Percentiles rank a stretch among this genome's conserved stretches.
Evolutionary conservation across 2,797 vertebrate genomes (phyloP).

Genomic region (Oryzias sinensis): DNA sequence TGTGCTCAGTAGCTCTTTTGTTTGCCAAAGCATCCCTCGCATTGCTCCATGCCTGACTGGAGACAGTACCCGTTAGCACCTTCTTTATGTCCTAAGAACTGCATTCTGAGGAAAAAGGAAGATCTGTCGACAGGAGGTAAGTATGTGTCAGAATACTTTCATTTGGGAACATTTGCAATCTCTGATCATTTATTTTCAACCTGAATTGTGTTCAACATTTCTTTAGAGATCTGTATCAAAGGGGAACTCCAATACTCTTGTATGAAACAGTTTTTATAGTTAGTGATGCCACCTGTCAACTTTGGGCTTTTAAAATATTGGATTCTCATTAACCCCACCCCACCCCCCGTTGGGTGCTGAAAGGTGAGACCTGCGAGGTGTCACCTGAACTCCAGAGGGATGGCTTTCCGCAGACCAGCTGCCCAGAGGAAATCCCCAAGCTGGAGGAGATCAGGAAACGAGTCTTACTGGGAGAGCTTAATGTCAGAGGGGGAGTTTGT

Average conservation of each 20-base stretch:
- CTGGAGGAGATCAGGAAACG: slow-evolving; percentile 72
- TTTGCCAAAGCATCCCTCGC: slow-evolving; percentile 66
- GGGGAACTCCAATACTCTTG: slow-evolving; percentile 25
- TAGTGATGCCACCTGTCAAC: no score
- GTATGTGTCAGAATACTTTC: neutral
- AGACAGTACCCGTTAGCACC: slow-evolving; percentile 72
- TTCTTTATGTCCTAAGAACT: slow-evolving; percentile 42
- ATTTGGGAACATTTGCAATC: slow-evolving; percentile 1
- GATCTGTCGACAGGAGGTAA: slow-evolving; percentile 34
- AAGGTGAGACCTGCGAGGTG: slow-evolving; percentile 57
- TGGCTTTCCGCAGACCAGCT: slow-evolving; percentile 63
- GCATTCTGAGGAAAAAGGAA: slow-evolving; percentile 18
- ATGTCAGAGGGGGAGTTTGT: slow-evolving; percentile 39
- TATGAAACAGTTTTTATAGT: no score
- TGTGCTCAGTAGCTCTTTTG: slow-evolving; percentile 77
- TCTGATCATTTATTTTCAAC: neutral
- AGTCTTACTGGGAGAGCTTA: slow-evolving; percentile 62
- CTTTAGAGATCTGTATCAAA: slow-evolving; percentile 21
- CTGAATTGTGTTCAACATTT: slow-evolving; percentile 9
- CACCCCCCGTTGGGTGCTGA: slow-evolving; percentile 45
- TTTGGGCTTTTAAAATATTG: slow-evolving; percentile 9
- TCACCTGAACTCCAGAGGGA: slow-evolving; percentile 53
- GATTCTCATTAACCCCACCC: slow-evolving; percentile 48
- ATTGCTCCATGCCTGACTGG: slow-evolving; percentile 68
- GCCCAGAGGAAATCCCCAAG: slow-evolving; percentile 47